Evolutionary conservation across 1,140 invertebrate species (phyloP).

Genomic region (Drosophila nasuta): DNA sequence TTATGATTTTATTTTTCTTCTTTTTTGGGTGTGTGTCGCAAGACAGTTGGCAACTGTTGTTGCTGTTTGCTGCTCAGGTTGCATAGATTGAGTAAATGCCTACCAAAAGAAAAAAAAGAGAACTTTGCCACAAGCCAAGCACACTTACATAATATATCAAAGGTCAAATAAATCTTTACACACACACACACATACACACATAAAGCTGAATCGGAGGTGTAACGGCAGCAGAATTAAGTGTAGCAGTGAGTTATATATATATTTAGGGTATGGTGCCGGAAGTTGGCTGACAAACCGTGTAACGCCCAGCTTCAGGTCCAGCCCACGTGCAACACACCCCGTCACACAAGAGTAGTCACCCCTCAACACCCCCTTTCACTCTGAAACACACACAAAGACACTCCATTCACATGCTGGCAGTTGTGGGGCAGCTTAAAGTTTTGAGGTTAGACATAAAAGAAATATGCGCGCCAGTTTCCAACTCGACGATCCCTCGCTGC

Average conservation of each 20-base stretch:
- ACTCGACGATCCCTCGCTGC: background rate
- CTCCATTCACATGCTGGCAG: background rate
- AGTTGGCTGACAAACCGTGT: constrained; percentile 58
- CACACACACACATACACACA: constrained; percentile 24
- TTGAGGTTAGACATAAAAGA: constrained; percentile 78
- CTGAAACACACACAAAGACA: constrained; percentile 31
- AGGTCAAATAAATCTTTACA: constrained; percentile 74
- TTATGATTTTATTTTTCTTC: background rate
- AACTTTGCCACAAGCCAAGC: constrained; percentile 60
- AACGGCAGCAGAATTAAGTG: constrained; percentile 42
- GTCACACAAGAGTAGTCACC: constrained; percentile 18
- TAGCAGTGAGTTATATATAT: constrained; percentile 57
- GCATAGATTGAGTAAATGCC: constrained; percentile 10
- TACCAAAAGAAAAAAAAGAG: constrained; percentile 10
- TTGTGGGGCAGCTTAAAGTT: constrained; percentile 70
- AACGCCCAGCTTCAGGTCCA: constrained; percentile 31
- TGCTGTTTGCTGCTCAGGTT: constrained; percentile 42
- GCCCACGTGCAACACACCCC: constrained; percentile 41
- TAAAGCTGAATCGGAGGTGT: constrained; percentile 32
- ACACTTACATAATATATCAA: constrained; percentile 68
- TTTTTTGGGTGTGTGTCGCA: constrained; percentile 20
- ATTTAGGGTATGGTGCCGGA: constrained; percentile 46
- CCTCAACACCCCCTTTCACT: constrained; percentile 26
- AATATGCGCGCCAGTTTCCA: constrained; percentile 53
- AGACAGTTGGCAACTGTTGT: constrained; percentile 48